Percentiles rank a stretch among this genome's conserved stretches.
Evolutionary conservation across 2,888 invertebrate species (phyloP).

Genomic region (Euplagia quadripunctaria): DNA sequence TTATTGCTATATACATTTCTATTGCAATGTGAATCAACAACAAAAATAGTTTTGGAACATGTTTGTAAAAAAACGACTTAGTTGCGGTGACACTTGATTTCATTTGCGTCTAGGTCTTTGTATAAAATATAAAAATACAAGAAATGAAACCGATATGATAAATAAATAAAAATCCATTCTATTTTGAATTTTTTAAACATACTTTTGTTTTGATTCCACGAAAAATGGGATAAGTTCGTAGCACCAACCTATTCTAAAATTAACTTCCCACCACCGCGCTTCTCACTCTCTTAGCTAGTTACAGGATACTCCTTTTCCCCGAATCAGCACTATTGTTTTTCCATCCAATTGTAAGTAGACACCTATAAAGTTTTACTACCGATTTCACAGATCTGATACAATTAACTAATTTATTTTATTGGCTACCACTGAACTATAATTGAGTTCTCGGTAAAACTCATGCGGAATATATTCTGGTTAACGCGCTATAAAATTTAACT

Average conservation of each 20-base stretch:
- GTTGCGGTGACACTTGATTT: too few species aligned
- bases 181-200: too few species aligned
- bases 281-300: not conserved
- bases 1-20: too few species aligned
- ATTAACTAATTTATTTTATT: conserved; percentile 60
- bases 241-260: not conserved
- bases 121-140: not conserved
- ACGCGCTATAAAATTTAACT: conserved; percentile 16
- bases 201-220: too few species aligned
- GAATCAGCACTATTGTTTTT: conserved; percentile 37
- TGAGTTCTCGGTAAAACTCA: conserved; percentile 34
- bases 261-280: not conserved
- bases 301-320: not conserved
- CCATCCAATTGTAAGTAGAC: conserved; percentile 32
- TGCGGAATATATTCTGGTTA: conserved; percentile 22
- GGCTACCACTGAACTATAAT: conserved; percentile 51
- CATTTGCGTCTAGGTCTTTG: too few species aligned
- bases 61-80: not conserved
- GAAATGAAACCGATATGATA: not conserved
- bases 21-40: not conserved
- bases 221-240: too few species aligned
- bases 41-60: too few species aligned
- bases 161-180: too few species aligned
- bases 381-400: conserved; percentile 52
- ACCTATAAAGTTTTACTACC: conserved; percentile 54